A percentile compares a stretch with the other conserved stretches of the same genome.
Evolutionary conservation across 2,797 vertebrate species (phyloP).

Genomic region (Myiotriccus ornatus): DNA sequence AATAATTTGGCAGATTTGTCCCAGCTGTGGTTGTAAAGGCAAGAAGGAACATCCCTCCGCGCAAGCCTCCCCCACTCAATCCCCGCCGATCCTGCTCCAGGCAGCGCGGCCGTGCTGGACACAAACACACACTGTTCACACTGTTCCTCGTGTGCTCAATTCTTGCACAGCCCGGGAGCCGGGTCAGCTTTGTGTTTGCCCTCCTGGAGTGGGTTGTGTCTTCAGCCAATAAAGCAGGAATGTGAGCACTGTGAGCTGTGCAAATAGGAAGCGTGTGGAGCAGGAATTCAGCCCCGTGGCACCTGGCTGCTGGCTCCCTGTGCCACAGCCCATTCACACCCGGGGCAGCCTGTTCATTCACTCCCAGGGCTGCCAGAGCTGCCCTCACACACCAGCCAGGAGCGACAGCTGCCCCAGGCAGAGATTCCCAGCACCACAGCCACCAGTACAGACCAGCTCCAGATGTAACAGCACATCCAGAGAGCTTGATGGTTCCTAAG

Average conservation of each 20-base stretch:
- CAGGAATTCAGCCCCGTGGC: conserved; percentile 21
- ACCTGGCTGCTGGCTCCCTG: not conserved
- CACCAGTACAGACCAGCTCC: fast-evolving
- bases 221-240: conserved; percentile 62
- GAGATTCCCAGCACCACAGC: not conserved
- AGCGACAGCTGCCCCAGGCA: not conserved
- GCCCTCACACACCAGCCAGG: fast-evolving
- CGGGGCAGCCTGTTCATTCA: not conserved
- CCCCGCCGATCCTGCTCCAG: not conserved
- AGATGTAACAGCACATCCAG: not conserved
- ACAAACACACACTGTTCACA: not conserved
- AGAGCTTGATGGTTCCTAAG: not conserved
- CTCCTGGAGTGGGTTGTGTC: conserved; percentile 41
- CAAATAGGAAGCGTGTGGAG: not conserved
- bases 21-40: not conserved
- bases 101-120: not conserved
- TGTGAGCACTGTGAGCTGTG: conserved; percentile 27
- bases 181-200: conserved; percentile 41
- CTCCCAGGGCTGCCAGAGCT: not conserved
- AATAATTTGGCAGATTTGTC: not conserved
- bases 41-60: not conserved
- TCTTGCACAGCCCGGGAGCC: not conserved
- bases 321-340: not conserved
- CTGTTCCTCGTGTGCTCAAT: not conserved
- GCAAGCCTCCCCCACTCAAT: not conserved